These are phyloP conservation scores for Silurus glanis DNA, from an alignment of 2,113 vertebrate genomes.

Conservation along the genomic window DNA sequence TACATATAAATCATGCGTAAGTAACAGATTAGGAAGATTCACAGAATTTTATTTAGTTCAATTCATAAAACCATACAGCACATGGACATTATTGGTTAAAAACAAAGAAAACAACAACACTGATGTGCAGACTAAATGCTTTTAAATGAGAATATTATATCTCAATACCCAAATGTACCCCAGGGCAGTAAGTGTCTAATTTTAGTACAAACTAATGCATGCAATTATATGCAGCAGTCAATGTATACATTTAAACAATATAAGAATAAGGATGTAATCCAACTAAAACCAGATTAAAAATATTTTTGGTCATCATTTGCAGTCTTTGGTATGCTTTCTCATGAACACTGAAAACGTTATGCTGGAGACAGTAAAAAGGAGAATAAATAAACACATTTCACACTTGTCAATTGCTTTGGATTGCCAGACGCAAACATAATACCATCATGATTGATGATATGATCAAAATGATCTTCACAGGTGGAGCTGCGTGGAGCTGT, in stretches of 20 bases:
- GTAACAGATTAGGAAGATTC: neutral
- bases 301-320: conserved; percentile 11
- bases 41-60: conserved; percentile 32
- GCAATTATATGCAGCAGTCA: conserved; percentile 1
- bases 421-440: neutral
- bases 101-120: neutral
- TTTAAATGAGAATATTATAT: neutral
- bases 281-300: neutral
- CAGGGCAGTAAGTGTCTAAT: neutral
- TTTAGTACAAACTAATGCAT: conserved; percentile 20
- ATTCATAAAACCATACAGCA: conserved; percentile 35
- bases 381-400: conserved; percentile 39
- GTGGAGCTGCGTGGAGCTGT: neutral
- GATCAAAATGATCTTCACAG: neutral
- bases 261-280: neutral
- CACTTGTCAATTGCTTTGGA: neutral
- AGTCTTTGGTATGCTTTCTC: conserved; percentile 24
- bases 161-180: conserved; percentile 24
- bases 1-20: neutral
- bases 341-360: conserved; percentile 23
- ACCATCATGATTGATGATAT: no score
- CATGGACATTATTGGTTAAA: conserved; percentile 8
- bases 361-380: neutral
- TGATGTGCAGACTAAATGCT: conserved; percentile 19
- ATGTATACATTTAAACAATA: neutral